Evolutionary conservation across 2,113 vertebrate species (phyloP), one percentile per base, ranked within the genome.

Genomic region (Acanthisitta chloris): DNA sequence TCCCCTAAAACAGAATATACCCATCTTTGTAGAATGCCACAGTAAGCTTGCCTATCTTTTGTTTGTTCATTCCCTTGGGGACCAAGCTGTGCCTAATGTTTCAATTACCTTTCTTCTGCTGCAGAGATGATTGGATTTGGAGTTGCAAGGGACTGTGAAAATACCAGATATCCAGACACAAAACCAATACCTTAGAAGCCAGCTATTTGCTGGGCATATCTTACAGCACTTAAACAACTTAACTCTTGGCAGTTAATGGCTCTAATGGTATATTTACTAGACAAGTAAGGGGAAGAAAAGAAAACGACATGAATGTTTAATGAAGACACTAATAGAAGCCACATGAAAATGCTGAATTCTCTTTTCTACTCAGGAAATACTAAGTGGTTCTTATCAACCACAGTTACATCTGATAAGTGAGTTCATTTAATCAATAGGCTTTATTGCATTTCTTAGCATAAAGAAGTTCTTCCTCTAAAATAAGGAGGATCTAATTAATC

Each of bases 251-350:
- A 79, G 61, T 90, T 96, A 96, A 94, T 94, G 80, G 79, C 43
- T 57, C 52, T 92, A 96, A 96, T 90, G 59, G 66, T 86, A 91
- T 94, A 95, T 96, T 94, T 97, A 96, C 93, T 96, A 96, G 93
- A 90, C 71, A 83, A 92, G 69, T 55, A 87, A 88, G 52, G 38
- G 46, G 88, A 96, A 97, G 38, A 70, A 87, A 91, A 95, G 84
- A 87, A 92, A 96, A 94, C 76, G 0, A 34, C 82, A 95, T 97
- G 46, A 94, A 97, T 93, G 33, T 95, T 97, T 97, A 90, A 97
- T 96, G 94, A 92, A 90, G 73, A 82, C 28, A 45, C 66, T 93
- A 84, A 86, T 66, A 89, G 81, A 96, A 90, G 57, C 45, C 38
- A 45, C 54, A 81, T 26, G 42, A 90, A 95, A 94, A 86, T 88